Base-by-base conservation (phyloP, 2,113 vertebrate genomes). In the Carettochelys insculpta region DNA sequence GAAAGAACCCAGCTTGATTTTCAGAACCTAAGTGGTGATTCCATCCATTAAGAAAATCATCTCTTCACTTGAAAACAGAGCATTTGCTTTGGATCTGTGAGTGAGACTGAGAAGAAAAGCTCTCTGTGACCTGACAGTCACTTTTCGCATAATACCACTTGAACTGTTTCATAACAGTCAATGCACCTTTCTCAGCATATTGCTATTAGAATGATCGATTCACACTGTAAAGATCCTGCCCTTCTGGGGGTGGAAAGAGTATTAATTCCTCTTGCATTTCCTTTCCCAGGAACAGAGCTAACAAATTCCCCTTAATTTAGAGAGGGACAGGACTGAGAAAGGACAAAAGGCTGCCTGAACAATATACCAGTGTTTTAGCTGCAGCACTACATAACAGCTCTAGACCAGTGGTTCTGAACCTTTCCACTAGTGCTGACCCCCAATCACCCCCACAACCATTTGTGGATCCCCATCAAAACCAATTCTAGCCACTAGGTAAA, bases 61-160 rank as follows among this genome's bases (percentile, higher is more conserved):
- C 29, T 34, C 19, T 29, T 12, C 65, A 20, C 25, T 38, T 53
- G n/a, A 41, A 73, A 47, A 65, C 43, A n/a, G 56, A 45, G 38
- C 14, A 48, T 25, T 7, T 61, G 80, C 45, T 71, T n/a, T 83
- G n/a, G 47, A 41, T 52, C 48, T 22, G 3, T 34, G 27, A 61
- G 58, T 27, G 41, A 73, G 48, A 92, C 25, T 27, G 48, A 80
- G 52, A 83, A 58, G n/a, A 38, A 71, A 43, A 82, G 34, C n/a
- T 80, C 61, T 19, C 3, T 68, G 51, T 25, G 31, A 14, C 71
- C 48, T 2, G 0, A 48, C 78, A 38, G n/a, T 50, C 85, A 14
- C 1, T 90, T 58, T 16, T 12, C 1, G 29, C 0, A 5, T 29
- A 34, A 16, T 0, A 2, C 58, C 22, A 24, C 81, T 17, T 1